Conservation (phyloP, 2,888 invertebrate genomes). For the Phortica okadai region DNA sequence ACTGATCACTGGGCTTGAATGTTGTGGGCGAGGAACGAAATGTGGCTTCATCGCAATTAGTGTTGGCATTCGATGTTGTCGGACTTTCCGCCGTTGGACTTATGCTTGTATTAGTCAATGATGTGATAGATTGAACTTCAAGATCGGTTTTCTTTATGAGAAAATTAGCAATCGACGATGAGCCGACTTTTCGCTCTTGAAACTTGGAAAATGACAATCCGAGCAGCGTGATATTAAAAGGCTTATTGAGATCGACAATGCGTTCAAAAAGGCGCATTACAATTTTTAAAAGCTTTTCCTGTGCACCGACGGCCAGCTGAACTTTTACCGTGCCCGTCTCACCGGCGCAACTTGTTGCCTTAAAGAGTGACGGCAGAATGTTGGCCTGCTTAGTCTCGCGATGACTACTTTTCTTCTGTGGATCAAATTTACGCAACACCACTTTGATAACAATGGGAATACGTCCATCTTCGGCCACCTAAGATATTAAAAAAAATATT, state of each 20-base stretch:
- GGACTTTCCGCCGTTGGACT: constrained; percentile 56
- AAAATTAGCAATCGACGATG: constrained; percentile 85
- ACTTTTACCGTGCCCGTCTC: constrained; percentile 75
- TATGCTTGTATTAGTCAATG: constrained; percentile 77
- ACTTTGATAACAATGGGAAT: constrained; percentile 86
- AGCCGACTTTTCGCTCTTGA: constrained; percentile 82
- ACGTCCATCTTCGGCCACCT: constrained; percentile 84
- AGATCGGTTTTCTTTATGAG: constrained; percentile 83
- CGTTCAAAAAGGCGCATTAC: constrained; percentile 87
- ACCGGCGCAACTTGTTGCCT: constrained; percentile 55
- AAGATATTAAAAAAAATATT: neutral
- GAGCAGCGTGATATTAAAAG: constrained; percentile 87
- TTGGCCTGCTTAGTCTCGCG: constrained; percentile 87
- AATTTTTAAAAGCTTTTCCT: constrained; percentile 82
- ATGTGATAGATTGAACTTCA: constrained; percentile 86
- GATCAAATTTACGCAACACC: constrained; percentile 85
- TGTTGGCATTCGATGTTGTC: constrained; percentile 41
- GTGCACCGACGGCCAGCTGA: constrained; percentile 77
- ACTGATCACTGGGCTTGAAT: constrained; percentile 74
- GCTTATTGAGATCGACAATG: constrained; percentile 83
- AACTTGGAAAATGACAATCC: constrained; percentile 91
- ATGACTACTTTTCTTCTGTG: constrained; percentile 82
- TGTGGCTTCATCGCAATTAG: constrained; percentile 62
- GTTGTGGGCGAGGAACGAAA: constrained; percentile 74
- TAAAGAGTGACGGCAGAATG: constrained; percentile 82